Evolutionary conservation across 2,113 vertebrate species (phyloP).

Genomic region (Eulemur rufifrons): DNA sequence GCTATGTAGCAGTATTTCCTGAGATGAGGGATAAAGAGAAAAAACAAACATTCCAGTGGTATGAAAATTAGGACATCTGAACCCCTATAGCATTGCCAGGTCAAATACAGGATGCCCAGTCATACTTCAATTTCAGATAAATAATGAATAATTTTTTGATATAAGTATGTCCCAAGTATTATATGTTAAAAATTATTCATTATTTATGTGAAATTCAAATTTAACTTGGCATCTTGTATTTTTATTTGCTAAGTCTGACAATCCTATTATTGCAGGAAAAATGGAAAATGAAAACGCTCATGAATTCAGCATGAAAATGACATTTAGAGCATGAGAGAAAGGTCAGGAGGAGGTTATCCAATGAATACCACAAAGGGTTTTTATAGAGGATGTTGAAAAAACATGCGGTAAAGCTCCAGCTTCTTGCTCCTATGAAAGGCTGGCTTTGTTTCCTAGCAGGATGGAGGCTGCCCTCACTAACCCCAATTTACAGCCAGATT

Average conservation of each 20-base stretch:
- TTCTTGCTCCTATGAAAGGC: slow-evolving; percentile 45
- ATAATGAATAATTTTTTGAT: not conserved
- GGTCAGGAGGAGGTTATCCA: slow-evolving; percentile 25
- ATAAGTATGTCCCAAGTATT: not conserved
- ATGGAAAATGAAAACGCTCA: slow-evolving; percentile 11
- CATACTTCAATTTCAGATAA: not conserved
- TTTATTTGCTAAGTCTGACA: slow-evolving; percentile 29
- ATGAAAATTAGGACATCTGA: not conserved
- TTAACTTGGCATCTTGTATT: not conserved
- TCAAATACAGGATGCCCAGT: not conserved
- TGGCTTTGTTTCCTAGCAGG: slow-evolving; percentile 58
- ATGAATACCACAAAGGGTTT: slow-evolving; percentile 44
- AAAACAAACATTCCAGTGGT: not conserved
- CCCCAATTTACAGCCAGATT: slow-evolving; percentile 55
- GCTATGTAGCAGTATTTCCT: not conserved
- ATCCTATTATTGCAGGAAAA: not conserved
- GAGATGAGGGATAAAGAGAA: not conserved
- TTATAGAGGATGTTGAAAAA: slow-evolving; percentile 53
- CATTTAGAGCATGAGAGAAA: slow-evolving; percentile 1
- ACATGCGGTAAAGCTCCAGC: not conserved
- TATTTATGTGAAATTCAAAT: slow-evolving; percentile 37
- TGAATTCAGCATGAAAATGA: not conserved
- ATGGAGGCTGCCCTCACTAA: slow-evolving; percentile 40
- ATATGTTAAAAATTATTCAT: not conserved
- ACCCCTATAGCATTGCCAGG: not conserved